phyloP scores from a whole-genome alignment of 1,140 invertebrate genomes.

The Diprion similis region DNA sequence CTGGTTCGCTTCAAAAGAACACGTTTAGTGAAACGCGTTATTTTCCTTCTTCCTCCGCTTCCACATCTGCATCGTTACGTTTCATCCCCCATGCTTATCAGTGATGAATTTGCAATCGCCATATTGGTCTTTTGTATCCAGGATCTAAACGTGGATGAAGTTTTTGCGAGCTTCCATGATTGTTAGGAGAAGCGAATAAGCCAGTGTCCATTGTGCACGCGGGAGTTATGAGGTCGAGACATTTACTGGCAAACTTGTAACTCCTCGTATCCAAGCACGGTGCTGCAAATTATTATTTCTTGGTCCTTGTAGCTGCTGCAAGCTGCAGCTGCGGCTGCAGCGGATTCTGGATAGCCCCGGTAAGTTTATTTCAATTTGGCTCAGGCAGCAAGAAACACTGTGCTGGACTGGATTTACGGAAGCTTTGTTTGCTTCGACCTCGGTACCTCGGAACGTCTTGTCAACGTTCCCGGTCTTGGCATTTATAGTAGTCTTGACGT shows the following conservation, averaged over 20 bases:
- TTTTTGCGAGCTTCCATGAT: background rate
- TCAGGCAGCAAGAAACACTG: background rate
- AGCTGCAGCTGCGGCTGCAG: background rate
- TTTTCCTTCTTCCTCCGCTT: too few relatives aligned
- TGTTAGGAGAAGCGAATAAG: background rate
- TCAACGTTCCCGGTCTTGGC: too few relatives aligned
- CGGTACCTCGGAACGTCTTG: background rate
- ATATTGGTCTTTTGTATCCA: too few relatives aligned
- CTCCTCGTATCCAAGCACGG: conserved; percentile 28
- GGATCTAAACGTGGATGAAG: too few relatives aligned
- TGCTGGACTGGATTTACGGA: conserved; percentile 1
- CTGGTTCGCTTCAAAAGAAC: too few relatives aligned
- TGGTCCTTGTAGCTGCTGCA: conserved; percentile 30
- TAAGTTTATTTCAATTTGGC: conserved; percentile 50
- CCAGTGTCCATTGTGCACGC: conserved; percentile 23
- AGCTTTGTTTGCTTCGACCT: background rate
- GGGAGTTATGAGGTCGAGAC: conserved; percentile 45
- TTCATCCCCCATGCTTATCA: too few relatives aligned
- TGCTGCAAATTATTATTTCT: conserved; percentile 41
- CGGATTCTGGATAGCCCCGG: conserved; percentile 27
- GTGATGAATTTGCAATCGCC: too few relatives aligned
- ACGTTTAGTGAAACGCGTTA: too few relatives aligned
- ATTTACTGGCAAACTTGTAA: conserved; percentile 49
- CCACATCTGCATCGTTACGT: too few relatives aligned
- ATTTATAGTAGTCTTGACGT: too few relatives aligned